phyloP scores from a whole-genome alignment of 2,797 vertebrate species.

The Arctocebus calabarensis region DNA sequence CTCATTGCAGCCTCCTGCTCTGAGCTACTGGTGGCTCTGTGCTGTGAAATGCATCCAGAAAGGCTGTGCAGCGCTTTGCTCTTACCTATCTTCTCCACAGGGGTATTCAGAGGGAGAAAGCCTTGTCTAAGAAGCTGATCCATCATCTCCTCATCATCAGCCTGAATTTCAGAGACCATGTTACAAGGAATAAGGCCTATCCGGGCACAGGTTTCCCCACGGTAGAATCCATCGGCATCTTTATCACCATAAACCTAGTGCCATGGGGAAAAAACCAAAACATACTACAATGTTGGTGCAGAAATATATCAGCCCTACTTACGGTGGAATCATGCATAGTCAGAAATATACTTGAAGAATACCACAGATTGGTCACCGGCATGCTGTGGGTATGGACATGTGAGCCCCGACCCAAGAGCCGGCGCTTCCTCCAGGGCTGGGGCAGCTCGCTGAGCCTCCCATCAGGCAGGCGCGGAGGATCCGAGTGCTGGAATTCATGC shows the following conservation, averaged over 20 bases:
- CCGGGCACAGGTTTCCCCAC: constrained; percentile 94
- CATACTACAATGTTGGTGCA: neutral
- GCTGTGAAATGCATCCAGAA: neutral
- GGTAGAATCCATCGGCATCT: constrained; percentile 97
- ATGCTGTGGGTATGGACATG: neutral
- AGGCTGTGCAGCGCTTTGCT: neutral
- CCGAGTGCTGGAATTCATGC: neutral
- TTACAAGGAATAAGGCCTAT: constrained; percentile 97
- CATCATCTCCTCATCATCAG: constrained; percentile 97
- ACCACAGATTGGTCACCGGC: fast-evolving
- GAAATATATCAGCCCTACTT: fast-evolving
- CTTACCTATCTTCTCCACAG: constrained; percentile 96
- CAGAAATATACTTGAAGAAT: neutral
- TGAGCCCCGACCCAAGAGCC: neutral
- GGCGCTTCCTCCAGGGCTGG: no score
- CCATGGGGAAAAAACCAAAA: fast-evolving
- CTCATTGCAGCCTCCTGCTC: neutral
- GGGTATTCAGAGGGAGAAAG: constrained; percentile 97
- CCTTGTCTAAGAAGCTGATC: constrained; percentile 97
- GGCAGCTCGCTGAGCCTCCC: no score
- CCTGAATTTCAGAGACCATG: constrained; percentile 99
- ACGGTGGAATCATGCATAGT: neutral
- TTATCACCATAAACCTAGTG: constrained; percentile 96
- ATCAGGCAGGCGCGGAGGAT: fast-evolving
- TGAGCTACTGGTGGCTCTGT: neutral